Evolutionary conservation across 2,888 invertebrate genomes (phyloP).

Genomic region (Plebejus anna): DNA sequence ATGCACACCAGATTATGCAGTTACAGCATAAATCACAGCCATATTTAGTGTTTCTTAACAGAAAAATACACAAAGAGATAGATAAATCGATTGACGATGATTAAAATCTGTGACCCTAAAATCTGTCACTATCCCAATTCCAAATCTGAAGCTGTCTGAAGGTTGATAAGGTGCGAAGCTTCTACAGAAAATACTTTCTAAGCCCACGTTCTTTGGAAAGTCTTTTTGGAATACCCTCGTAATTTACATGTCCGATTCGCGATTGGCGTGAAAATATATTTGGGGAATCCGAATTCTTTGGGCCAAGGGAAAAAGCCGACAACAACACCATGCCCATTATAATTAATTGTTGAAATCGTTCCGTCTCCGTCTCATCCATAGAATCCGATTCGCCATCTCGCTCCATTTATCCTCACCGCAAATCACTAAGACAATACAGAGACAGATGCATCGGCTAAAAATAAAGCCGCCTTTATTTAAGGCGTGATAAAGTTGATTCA

Average conservation of each 20-base stretch:
- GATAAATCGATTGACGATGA: too few species aligned
- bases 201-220: neutral
- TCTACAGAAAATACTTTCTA: neutral
- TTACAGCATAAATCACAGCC: neutral
- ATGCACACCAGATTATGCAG: neutral
- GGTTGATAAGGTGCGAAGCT: neutral
- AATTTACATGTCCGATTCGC: constrained; percentile 59
- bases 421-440: constrained; percentile 68
- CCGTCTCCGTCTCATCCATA: constrained; percentile 43
- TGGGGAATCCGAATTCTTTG: constrained; percentile 51
- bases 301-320: constrained; percentile 53
- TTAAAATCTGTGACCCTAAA: too few species aligned
- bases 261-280: constrained; percentile 63
- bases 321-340: constrained; percentile 62
- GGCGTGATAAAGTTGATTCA: constrained; percentile 43
- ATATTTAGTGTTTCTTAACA: too few species aligned
- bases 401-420: constrained; percentile 50
- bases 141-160: too few species aligned
- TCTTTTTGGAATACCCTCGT: constrained; percentile 33
- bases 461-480: constrained; percentile 41
- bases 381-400: constrained; percentile 42
- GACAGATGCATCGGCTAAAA: constrained; percentile 49
- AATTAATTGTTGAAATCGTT: constrained; percentile 55
- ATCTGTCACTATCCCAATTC: too few species aligned
- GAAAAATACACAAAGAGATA: too few species aligned